phyloP scores from a whole-genome alignment of 2,888 invertebrate genomes.

The Heliconius charithonia region DNA sequence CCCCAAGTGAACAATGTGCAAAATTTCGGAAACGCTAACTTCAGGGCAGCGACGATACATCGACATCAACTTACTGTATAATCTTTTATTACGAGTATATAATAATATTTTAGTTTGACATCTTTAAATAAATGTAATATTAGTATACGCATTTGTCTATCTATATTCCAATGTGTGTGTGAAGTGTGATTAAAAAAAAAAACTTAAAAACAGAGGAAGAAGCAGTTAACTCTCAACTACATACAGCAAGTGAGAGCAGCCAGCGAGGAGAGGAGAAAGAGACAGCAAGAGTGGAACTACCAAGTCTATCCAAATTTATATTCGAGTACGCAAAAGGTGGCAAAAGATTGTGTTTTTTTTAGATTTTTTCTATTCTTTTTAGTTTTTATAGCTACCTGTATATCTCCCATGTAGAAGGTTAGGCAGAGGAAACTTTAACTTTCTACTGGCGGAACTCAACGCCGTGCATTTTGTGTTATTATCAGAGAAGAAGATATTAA shows the following conservation, averaged over 20 bases:
- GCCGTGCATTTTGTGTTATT: not conserved
- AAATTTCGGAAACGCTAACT: too few relatives aligned
- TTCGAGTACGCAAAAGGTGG: conserved; percentile 92
- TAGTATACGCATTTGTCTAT: not conserved
- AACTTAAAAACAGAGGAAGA: conserved; percentile 64
- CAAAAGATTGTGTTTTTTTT: conserved; percentile 18
- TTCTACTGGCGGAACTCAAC: not conserved
- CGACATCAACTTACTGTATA: too few relatives aligned
- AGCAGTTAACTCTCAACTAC: conserved; percentile 72
- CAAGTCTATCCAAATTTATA: conserved; percentile 93
- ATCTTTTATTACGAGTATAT: too few relatives aligned
- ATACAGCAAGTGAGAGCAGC: conserved; percentile 75
- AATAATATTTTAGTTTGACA: too few relatives aligned
- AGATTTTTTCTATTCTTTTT: not conserved
- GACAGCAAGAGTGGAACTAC: conserved; percentile 89
- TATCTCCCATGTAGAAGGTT: not conserved
- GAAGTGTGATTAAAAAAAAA: not conserved
- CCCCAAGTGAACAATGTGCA: too few relatives aligned
- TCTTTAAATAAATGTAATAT: too few relatives aligned
- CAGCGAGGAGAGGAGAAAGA: conserved; percentile 69
- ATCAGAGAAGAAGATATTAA: not conserved
- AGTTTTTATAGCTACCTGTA: not conserved
- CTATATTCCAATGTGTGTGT: too few relatives aligned
- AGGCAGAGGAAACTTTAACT: not conserved
- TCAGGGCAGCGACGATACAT: too few relatives aligned